Evolutionary conservation across 2,888 invertebrate genomes (phyloP).

Genomic region (Agriopis aurantiaria): DNA sequence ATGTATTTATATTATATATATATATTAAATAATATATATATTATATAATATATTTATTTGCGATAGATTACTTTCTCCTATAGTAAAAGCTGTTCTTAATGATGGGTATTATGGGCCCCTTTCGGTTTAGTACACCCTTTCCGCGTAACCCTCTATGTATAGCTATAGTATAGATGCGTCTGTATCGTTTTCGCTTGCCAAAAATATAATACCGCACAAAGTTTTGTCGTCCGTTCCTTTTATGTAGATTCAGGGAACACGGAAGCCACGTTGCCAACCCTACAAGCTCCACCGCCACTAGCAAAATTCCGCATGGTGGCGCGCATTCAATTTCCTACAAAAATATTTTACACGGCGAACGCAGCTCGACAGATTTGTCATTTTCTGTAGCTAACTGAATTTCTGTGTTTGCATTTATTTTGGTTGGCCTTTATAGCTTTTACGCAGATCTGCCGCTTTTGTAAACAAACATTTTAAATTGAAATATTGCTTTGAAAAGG

Average conservation of each 20-base stretch:
- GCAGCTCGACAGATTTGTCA: conserved; percentile 43
- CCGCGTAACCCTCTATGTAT: too few relatives aligned
- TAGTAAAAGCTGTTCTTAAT: too few relatives aligned
- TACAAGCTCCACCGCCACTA: neutral
- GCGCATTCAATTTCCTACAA: conserved; percentile 47
- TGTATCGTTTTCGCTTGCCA: neutral
- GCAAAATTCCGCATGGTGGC: conserved; percentile 24
- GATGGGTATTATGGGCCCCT: too few relatives aligned
- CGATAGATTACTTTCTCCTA: too few relatives aligned
- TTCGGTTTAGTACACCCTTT: too few relatives aligned
- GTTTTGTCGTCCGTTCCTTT: neutral
- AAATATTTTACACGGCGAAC: conserved; percentile 42
- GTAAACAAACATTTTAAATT: conserved; percentile 31
- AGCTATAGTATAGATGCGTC: neutral
- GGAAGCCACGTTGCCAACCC: conserved; percentile 19
- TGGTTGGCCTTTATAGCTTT: conserved; percentile 22
- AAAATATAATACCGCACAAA: neutral
- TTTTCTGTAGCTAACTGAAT: conserved; percentile 40
- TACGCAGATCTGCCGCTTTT: conserved; percentile 19
- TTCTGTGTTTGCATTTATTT: conserved; percentile 33
- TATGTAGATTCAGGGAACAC: neutral
- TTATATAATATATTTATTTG: too few relatives aligned
- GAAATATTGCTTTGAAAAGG: conserved; percentile 16
- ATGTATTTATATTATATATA: too few relatives aligned
- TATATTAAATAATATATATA: too few relatives aligned